Conservation (phyloP, 1,140 invertebrate species). For the Acromyrmex echinatior region DNA sequence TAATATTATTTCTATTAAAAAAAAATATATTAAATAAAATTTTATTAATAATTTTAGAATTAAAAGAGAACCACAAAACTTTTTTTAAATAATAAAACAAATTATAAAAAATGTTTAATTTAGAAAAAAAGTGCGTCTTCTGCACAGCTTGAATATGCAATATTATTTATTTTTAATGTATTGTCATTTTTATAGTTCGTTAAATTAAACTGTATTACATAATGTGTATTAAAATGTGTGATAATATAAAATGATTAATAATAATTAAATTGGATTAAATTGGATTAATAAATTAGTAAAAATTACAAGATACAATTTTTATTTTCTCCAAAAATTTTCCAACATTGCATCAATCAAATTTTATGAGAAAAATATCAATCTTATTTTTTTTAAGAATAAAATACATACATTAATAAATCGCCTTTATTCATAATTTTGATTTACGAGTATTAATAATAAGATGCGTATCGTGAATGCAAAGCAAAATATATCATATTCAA, state of each 20-base stretch:
- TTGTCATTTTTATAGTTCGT: background rate
- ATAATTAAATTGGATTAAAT: too few species aligned
- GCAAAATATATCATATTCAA: slow-evolving; percentile 41
- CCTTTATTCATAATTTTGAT: background rate
- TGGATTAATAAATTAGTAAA: background rate
- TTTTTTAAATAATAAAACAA: background rate
- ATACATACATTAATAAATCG: background rate
- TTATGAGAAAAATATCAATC: background rate
- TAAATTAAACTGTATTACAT: background rate
- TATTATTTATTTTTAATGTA: background rate
- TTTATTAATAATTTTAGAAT: background rate
- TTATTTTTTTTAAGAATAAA: slow-evolving; percentile 20
- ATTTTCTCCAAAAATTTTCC: background rate
- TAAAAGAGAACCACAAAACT: background rate
- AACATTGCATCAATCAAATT: background rate
- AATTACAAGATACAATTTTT: background rate
- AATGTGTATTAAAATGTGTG: too few species aligned
- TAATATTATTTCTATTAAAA: background rate
- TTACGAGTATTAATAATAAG: background rate
- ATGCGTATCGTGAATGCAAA: slow-evolving; percentile 6
- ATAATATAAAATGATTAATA: too few species aligned
- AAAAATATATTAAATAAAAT: too few species aligned
- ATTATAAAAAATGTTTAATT: background rate
- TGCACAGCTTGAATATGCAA: background rate
- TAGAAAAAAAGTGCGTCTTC: background rate